A percentile compares a stretch with the other conserved stretches of the same genome.
Evolutionary conservation across 2,113 vertebrate species (phyloP).

Genomic region (Hyperopisus bebe): DNA sequence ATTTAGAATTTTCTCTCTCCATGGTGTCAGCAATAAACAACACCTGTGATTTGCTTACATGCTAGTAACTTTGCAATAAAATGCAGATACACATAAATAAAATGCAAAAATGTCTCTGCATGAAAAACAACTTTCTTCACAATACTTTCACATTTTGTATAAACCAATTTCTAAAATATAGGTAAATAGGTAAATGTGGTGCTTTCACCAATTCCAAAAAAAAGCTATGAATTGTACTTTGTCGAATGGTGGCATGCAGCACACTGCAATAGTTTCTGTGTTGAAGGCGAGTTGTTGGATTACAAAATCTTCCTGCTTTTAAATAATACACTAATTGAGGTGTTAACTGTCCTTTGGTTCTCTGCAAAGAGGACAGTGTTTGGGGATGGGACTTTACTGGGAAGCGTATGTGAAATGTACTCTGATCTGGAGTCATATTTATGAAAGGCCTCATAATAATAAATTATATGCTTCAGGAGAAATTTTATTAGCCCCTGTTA

Average conservation of each 20-base stretch:
- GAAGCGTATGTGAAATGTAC: not conserved
- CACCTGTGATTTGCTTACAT: not conserved
- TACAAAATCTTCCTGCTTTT: slow-evolving; percentile 5
- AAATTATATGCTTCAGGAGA: not conserved
- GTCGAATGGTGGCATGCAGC: not conserved
- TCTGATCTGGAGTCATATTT: not conserved
- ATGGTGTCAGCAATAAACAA: slow-evolving; percentile 16
- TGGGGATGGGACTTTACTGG: not conserved
- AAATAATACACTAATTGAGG: not conserved
- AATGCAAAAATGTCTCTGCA: not conserved
- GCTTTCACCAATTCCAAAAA: not conserved
- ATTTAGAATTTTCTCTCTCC: slow-evolving; percentile 24
- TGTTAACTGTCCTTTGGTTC: not conserved
- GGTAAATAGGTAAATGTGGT: not conserved
- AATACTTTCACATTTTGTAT: not conserved
- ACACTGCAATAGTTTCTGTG: not conserved
- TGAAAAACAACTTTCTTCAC: not conserved
- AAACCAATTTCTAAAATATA: not conserved
- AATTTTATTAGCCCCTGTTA: not conserved
- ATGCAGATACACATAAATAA: not conserved
- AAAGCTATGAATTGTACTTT: not conserved
- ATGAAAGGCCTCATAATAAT: not conserved
- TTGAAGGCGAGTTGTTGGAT: not conserved
- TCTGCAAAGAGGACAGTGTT: not conserved
- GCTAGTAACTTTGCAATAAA: not conserved